These are phyloP conservation scores for Polylopha cassiicola DNA, from an alignment of 2,888 invertebrate genomes.

Conservation along the genomic window DNA sequence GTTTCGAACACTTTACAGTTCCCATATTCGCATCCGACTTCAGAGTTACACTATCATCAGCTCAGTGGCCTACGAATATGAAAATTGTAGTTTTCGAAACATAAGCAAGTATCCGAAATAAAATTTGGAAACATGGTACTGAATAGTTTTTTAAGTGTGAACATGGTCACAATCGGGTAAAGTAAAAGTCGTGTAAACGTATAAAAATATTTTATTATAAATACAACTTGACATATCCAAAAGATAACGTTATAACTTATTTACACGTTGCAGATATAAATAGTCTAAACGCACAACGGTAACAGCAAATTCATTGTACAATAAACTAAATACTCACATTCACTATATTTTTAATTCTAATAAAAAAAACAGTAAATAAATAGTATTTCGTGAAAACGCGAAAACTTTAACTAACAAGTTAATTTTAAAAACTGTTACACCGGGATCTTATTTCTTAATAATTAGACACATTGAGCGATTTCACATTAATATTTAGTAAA, in stretches of 20 bases:
- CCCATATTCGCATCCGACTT: too few relatives aligned
- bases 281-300: slow-evolving; percentile 18
- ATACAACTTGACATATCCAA: slow-evolving; percentile 17
- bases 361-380: slow-evolving; percentile 8
- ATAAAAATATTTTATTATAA: slow-evolving; percentile 20
- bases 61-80: too few relatives aligned
- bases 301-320: slow-evolving; percentile 5
- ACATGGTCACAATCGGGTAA: too few relatives aligned
- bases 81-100: too few relatives aligned
- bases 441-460: too few relatives aligned
- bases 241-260: slow-evolving; percentile 10
- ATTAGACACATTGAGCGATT: too few relatives aligned
- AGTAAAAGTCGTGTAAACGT: slow-evolving; percentile 3
- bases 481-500: too few relatives aligned
- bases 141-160: too few relatives aligned
- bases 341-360: neutral
- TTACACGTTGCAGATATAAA: slow-evolving; percentile 12
- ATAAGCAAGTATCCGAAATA: too few relatives aligned
- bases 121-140: too few relatives aligned
- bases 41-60: too few relatives aligned
- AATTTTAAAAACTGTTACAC: slow-evolving; percentile 1
- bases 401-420: slow-evolving; percentile 6
- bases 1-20: too few relatives aligned
- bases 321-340: slow-evolving; percentile 5
- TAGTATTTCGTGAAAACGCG: slow-evolving; percentile 10